Base-by-base conservation (phyloP, 2,113 vertebrate genomes). In the Thalassarche chlororhynchos region DNA sequence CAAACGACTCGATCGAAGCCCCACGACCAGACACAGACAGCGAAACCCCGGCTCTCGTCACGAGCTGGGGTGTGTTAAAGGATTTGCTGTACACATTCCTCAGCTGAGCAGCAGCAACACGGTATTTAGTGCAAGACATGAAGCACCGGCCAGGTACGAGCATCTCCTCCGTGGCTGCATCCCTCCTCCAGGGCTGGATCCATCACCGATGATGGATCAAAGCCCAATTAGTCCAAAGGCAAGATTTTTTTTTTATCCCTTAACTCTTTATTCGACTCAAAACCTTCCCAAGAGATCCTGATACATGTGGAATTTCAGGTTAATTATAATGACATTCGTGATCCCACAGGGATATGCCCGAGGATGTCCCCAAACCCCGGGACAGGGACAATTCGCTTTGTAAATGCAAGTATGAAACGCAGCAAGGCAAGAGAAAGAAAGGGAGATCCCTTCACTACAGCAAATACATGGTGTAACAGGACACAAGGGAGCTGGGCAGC, bases 1-100 rank as follows among this genome's bases (percentile, higher is more conserved):
- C 23, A 1, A 44, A 54, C 0, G 8, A 49, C 44, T 65, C 3
- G 0, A 31, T 10, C 0, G 5, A 65, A 58, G 23, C 57, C 20
- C 24, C 44, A 34, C 46, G n/a, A 49, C 8, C 6, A 29, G 31
- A 5, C 14, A 18, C 44, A 65, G 5, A 1, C 10, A 38, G 60
- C 0, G 0, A 62, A 57, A 58, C 15, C 24, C 7, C 4, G 0
- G 38, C n/a, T 85, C 42, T 15, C 31, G 12, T 36, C 62, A 61
- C 0, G 5, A 87, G 13, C 31, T 44, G 54, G 28, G 9, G 3
- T 8, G 32, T 18, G 47, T 21, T n/a, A 9, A n/a, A 70, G 55
- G 60, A 25, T 85, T 74, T 55, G n/a, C 51, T 21, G 20, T 9
- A 26, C 42, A 15, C 57, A 47, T 16, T 21, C 76, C 31, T 32